Evolutionary conservation across 92 coral and sea anemone genomes (phyloP).

Genomic region (Anthopleura xanthogrammica): DNA sequence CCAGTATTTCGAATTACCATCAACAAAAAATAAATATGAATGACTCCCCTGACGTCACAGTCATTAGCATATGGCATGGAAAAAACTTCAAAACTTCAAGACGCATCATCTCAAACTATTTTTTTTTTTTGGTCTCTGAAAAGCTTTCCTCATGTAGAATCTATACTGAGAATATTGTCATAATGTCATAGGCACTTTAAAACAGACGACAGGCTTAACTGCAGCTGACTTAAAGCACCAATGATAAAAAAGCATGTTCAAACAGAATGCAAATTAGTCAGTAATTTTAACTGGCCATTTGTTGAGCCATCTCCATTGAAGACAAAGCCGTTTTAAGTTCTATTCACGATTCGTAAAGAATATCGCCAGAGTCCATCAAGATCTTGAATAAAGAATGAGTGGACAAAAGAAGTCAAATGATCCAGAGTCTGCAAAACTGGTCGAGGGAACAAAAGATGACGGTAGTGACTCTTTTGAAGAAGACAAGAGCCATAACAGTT

Average conservation of each 20-base stretch:
- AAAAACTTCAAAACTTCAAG: too few relatives aligned
- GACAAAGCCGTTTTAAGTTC: background rate
- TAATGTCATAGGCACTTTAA: background rate
- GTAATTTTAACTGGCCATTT: background rate
- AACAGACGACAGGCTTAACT: background rate
- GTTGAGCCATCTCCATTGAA: background rate
- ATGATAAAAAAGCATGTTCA: background rate
- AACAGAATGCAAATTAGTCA: background rate
- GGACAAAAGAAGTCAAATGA: conserved; percentile 4
- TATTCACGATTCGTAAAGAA: background rate
- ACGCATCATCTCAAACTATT: too few relatives aligned
- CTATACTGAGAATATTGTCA: background rate
- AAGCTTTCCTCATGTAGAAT: too few relatives aligned
- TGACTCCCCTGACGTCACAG: too few relatives aligned
- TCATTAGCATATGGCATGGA: too few relatives aligned
- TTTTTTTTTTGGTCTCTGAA: too few relatives aligned
- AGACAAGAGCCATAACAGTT: background rate
- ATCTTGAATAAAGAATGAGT: background rate
- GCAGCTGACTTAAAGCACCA: background rate
- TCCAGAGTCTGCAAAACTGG: conserved; percentile 16
- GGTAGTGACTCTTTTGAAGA: background rate
- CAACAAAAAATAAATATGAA: too few relatives aligned
- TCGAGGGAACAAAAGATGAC: background rate
- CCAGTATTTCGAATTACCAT: too few relatives aligned
- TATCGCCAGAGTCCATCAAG: background rate